These are phyloP conservation scores for Burhinus bistriatus DNA, from an alignment of 2,113 vertebrate species.

Conservation along the genomic window DNA sequence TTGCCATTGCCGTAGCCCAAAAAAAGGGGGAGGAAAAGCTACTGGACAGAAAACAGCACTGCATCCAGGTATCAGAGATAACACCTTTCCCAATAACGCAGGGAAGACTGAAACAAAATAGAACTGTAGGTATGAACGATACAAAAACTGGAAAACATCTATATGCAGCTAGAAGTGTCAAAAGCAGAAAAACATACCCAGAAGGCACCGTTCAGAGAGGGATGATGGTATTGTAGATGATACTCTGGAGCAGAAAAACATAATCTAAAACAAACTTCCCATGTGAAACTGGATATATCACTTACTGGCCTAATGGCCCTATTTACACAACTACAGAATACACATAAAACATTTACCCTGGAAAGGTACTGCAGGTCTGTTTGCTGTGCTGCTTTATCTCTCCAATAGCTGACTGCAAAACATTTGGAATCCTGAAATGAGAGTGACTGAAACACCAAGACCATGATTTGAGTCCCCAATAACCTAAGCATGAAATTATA, in stretches of 20 bases:
- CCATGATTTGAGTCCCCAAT: background rate
- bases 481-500: background rate
- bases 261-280: slow-evolving; percentile 35
- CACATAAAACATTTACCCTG: background rate
- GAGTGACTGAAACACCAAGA: background rate
- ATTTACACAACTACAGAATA: slow-evolving; percentile 24
- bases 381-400: background rate
- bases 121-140: background rate
- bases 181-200: background rate
- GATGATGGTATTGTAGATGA: background rate
- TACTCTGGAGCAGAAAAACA: background rate
- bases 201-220: background rate
- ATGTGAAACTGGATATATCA: background rate
- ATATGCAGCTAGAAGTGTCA: background rate
- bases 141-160: background rate
- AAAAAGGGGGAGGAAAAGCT: background rate
- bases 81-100: background rate
- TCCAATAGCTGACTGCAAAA: background rate
- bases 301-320: background rate
- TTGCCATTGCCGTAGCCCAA: background rate
- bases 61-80: background rate
- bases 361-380: background rate
- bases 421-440: background rate
- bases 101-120: background rate
- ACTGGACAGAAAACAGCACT: background rate